Conservation (phyloP, 2,113 vertebrate genomes). For the Stigmatopora nigra region DNA sequence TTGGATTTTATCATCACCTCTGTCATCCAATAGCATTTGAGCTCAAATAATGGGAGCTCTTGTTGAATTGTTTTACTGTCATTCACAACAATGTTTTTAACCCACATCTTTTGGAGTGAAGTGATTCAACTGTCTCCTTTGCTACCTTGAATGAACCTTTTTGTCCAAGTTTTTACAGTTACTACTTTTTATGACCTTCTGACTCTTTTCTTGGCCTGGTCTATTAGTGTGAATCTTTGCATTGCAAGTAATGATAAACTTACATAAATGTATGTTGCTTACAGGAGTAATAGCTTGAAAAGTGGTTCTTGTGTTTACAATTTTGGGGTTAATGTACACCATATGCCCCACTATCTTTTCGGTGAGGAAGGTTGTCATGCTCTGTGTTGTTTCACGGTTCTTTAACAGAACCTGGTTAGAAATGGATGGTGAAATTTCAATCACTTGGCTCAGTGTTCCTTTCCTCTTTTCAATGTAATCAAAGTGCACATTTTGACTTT, state of each 20-base stretch:
- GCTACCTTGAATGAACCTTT: neutral
- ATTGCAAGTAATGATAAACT: neutral
- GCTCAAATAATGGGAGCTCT: neutral
- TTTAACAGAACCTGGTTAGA: neutral
- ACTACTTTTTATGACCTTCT: slow-evolving; percentile 25
- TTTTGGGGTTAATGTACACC: slow-evolving; percentile 21
- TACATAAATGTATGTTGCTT: neutral
- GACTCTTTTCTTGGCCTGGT: slow-evolving; percentile 13
- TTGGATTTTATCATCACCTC: neutral
- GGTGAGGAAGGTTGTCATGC: neutral
- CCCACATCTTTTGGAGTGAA: neutral
- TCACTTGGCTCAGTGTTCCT: neutral
- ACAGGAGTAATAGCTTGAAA: neutral
- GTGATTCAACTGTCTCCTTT: neutral
- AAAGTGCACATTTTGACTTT: neutral
- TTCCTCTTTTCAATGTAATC: neutral
- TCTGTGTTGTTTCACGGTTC: neutral
- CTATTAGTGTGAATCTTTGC: neutral
- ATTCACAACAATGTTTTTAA: neutral
- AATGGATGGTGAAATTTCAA: neutral
- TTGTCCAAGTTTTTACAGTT: neutral
- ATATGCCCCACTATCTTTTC: slow-evolving; percentile 26
- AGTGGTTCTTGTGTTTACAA: neutral
- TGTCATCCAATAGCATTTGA: neutral
- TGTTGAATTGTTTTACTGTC: neutral